A percentile compares a stretch with the other conserved stretches of the same genome.
Evolutionary conservation across 2,797 vertebrate genomes (phyloP).

Genomic region (Phrynocephalus guinanensis): DNA sequence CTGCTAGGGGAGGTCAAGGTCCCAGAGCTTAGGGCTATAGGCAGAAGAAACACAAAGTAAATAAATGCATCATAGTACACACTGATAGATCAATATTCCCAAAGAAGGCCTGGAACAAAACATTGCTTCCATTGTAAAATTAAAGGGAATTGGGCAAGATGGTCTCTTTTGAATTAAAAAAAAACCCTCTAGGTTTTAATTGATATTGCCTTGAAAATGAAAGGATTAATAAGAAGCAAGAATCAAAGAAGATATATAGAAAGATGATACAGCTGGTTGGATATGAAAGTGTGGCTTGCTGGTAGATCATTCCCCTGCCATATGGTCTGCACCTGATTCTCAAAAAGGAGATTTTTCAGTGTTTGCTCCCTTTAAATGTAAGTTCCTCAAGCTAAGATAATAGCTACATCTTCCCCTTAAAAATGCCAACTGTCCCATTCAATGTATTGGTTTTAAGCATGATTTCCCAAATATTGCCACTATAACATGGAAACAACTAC

Average conservation of each 20-base stretch:
- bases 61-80: constrained; percentile 34
- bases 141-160: constrained; percentile 49
- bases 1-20: constrained; percentile 72
- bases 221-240: constrained; percentile 42
- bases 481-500: neutral
- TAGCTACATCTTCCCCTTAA: constrained; percentile 1
- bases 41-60: constrained; percentile 8
- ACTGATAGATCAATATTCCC: constrained; percentile 54
- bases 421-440: neutral
- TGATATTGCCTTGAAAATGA: constrained; percentile 27
- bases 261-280: neutral
- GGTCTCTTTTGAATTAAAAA: constrained; percentile 36
- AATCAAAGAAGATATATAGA: neutral
- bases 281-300: neutral
- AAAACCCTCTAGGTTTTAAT: constrained; percentile 20
- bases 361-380: constrained; percentile 13
- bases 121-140: constrained; percentile 57
- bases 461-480: neutral
- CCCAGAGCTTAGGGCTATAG: constrained; percentile 48
- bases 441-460: constrained; percentile 15
- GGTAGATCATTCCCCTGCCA: neutral
- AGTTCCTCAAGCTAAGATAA: neutral
- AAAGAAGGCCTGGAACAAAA: constrained; percentile 52
- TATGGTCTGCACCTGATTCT: neutral
- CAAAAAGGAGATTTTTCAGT: neutral